These are phyloP conservation scores for Ooceraea biroi DNA, from an alignment of 1,140 invertebrate genomes.

Conservation along the genomic window DNA sequence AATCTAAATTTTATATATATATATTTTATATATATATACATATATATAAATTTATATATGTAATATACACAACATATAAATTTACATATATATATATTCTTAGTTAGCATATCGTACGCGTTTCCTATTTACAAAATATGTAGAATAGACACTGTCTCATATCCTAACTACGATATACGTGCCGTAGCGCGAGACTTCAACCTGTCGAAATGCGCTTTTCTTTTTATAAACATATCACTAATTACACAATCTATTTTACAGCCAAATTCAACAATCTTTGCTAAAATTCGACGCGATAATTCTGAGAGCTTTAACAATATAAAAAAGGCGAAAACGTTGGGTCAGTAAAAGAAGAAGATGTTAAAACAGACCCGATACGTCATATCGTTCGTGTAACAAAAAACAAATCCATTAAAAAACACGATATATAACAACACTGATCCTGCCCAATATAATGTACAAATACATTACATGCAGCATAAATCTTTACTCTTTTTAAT, in stretches of 20 bases:
- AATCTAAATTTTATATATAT: constrained; percentile 68
- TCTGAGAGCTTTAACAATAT: constrained; percentile 58
- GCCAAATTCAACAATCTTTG: constrained; percentile 85
- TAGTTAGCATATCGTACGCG: constrained; percentile 74
- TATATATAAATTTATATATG: constrained; percentile 67
- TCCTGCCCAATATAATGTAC: constrained; percentile 34
- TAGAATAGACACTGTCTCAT: constrained; percentile 82
- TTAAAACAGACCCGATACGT: constrained; percentile 66
- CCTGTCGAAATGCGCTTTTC: constrained; percentile 78
- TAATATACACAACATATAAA: constrained; percentile 73
- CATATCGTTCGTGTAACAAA: constrained; percentile 59
- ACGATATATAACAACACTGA: constrained; percentile 46
- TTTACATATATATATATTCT: constrained; percentile 70
- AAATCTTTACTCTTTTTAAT: constrained; percentile 26
- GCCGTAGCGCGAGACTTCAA: constrained; percentile 82
- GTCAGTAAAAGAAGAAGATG: constrained; percentile 69
- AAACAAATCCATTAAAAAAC: constrained; percentile 63
- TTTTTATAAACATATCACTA: constrained; percentile 77
- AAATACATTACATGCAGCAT: constrained; percentile 17
- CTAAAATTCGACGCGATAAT: constrained; percentile 79
- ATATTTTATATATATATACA: constrained; percentile 69
- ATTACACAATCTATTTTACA: constrained; percentile 84
- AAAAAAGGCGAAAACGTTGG: constrained; percentile 63
- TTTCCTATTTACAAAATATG: constrained; percentile 84
- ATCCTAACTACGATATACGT: constrained; percentile 84